These are phyloP conservation scores for Scaptomyza caliginosa DNA, from an alignment of 2,888 invertebrate species.

Conservation along the genomic window DNA sequence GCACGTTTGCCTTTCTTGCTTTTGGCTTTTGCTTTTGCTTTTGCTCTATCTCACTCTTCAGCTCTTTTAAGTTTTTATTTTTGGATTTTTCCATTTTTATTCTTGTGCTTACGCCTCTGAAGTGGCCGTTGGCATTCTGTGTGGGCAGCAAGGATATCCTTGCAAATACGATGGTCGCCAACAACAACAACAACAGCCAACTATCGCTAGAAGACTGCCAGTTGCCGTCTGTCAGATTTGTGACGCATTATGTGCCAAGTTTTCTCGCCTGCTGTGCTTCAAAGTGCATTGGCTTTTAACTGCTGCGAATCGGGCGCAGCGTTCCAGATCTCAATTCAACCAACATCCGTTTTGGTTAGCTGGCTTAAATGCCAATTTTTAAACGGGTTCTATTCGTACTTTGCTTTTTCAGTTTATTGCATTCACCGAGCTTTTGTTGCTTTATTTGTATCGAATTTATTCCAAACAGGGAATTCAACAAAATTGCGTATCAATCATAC, in stretches of 20 bases:
- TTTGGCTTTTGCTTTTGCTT: slow-evolving; percentile 9
- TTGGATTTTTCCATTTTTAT: too few relatives aligned
- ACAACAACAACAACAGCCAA: slow-evolving; percentile 5
- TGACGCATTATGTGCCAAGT: slow-evolving; percentile 61
- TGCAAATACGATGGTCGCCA: not conserved
- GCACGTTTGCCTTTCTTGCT: slow-evolving; percentile 48
- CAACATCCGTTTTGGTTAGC: slow-evolving; percentile 18
- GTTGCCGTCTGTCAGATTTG: slow-evolving; percentile 38
- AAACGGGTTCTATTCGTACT: slow-evolving; percentile 14
- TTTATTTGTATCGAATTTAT: not conserved
- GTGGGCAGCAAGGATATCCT: slow-evolving; percentile 18
- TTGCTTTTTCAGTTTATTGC: slow-evolving; percentile 12
- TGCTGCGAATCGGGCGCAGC: slow-evolving; percentile 1
- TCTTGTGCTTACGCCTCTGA: not conserved
- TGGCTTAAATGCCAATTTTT: slow-evolving; percentile 53
- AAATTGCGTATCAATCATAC: slow-evolving; percentile 62
- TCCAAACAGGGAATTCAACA: slow-evolving; percentile 13
- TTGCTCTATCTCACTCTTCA: not conserved
- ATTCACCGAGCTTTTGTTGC: not conserved
- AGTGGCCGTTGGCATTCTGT: slow-evolving; percentile 13
- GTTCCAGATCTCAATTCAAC: not conserved
- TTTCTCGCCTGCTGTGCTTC: slow-evolving; percentile 47
- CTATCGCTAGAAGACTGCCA: slow-evolving; percentile 11
- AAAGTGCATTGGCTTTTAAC: slow-evolving; percentile 52
- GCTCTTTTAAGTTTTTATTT: not conserved